Conservation (phyloP, 2,888 invertebrate species). For the Nomada lathburiana region DNA sequence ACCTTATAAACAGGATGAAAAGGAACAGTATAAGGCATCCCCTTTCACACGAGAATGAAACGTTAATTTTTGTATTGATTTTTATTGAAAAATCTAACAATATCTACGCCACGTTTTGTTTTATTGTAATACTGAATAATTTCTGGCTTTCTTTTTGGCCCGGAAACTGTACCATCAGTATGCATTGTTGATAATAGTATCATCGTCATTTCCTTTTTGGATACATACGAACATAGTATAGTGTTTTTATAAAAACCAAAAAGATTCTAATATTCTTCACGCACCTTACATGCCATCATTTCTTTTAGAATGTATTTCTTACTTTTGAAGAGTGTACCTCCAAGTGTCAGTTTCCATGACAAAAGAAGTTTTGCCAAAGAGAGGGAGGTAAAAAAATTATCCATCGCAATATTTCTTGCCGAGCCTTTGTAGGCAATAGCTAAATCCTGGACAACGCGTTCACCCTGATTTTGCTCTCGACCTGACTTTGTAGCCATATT, state of each 20-base stretch:
- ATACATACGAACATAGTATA: slow-evolving; percentile 65
- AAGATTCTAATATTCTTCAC: slow-evolving; percentile 35
- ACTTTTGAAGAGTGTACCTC: slow-evolving; percentile 64
- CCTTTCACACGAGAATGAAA: no score
- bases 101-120: slow-evolving; percentile 63
- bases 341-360: slow-evolving; percentile 66
- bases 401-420: slow-evolving; percentile 70
- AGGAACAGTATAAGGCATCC: no score
- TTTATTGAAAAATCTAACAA: no score
- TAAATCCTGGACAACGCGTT: slow-evolving; percentile 42
- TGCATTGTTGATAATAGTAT: slow-evolving; percentile 58
- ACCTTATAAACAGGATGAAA: no score
- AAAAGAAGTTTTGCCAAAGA: slow-evolving; percentile 62
- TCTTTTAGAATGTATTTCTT: slow-evolving; percentile 46
- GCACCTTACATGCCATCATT: slow-evolving; percentile 55
- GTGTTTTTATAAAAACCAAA: slow-evolving; percentile 67
- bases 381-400: slow-evolving; percentile 68
- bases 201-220: slow-evolving; percentile 68
- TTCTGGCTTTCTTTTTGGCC: slow-evolving; percentile 15
- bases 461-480: no score
- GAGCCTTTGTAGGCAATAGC: slow-evolving; percentile 63
- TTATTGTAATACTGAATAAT: slow-evolving; percentile 57
- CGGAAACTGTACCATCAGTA: slow-evolving; percentile 20
- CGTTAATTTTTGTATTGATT: no score
- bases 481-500: no score